Percentiles rank a stretch among this genome's conserved stretches.
Evolutionary conservation across 2,797 vertebrate species (phyloP).

Genomic region (Numenius phaeopus): DNA sequence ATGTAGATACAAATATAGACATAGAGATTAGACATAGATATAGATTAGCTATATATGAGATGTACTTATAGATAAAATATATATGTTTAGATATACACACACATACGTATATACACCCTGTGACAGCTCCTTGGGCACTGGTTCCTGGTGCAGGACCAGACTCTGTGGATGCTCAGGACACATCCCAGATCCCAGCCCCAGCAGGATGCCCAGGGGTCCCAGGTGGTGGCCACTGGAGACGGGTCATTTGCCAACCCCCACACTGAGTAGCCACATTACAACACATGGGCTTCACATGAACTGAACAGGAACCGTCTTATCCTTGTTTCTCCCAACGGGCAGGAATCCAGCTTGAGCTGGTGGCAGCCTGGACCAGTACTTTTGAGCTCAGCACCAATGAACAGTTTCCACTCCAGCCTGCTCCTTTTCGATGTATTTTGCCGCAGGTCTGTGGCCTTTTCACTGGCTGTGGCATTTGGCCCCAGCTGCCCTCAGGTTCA

Average conservation of each 20-base stretch:
- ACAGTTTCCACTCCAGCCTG: background rate
- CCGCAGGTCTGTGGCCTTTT: background rate
- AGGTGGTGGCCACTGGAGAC: background rate
- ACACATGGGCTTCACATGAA: rapidly evolving
- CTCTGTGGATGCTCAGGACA: rapidly evolving
- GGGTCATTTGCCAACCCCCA: background rate
- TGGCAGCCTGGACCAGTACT: rapidly evolving
- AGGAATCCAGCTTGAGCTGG: rapidly evolving
- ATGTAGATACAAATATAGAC: background rate
- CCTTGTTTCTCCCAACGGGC: background rate
- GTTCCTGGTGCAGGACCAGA: too few species aligned
- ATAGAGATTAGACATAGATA: too few species aligned
- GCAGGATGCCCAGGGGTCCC: background rate
- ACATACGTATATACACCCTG: too few species aligned
- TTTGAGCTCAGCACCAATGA: background rate
- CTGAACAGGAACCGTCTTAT: background rate
- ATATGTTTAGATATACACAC: too few species aligned
- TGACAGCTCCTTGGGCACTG: background rate
- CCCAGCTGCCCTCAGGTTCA: background rate
- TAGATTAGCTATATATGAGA: background rate
- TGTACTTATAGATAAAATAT: background rate
- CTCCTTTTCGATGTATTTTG: rapidly evolving
- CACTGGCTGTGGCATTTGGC: too few species aligned
- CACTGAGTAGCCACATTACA: rapidly evolving
- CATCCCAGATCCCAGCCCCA: background rate